phyloP scores from a whole-genome alignment of 2,797 vertebrate genomes.

The Neoniphon sammara region DNA sequence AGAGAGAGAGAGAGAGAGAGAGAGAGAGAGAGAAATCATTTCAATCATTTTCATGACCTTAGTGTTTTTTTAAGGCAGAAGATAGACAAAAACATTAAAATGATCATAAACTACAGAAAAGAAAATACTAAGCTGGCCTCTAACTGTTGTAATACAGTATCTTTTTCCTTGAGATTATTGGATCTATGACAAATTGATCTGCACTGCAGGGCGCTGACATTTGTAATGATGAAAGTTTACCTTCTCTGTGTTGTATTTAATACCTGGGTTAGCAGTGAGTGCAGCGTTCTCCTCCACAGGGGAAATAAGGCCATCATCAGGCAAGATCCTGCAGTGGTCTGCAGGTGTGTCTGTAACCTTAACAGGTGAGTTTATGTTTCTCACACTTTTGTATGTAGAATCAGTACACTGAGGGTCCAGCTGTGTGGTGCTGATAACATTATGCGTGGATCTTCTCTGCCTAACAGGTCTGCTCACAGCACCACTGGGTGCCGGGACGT shows the following conservation, averaged over 20 bases:
- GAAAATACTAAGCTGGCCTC: not conserved
- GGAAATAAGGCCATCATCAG: conserved; percentile 2
- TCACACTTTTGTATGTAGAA: not conserved
- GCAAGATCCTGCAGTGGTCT: not conserved
- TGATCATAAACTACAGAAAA: not conserved
- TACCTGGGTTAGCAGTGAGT: conserved; percentile 35
- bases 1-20: no score
- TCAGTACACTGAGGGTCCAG: not conserved
- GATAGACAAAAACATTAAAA: not conserved
- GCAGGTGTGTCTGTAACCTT: not conserved
- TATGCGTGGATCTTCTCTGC: not conserved
- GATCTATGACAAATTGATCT: not conserved
- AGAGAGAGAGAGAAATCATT: no score
- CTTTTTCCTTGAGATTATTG: not conserved
- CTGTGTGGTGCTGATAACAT: no score
- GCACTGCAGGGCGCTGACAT: not conserved
- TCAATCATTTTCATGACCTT: not conserved
- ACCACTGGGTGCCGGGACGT: conserved; percentile 3
- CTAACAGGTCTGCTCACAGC: not conserved
- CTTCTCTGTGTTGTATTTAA: no score
- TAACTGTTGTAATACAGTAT: not conserved
- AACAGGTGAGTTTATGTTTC: not conserved
- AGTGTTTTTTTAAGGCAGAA: not conserved
- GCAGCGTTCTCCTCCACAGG: not conserved
- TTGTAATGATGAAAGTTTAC: not conserved